Percentiles rank a stretch among this genome's conserved stretches.
Conservation (phyloP, 2,797 vertebrate species). For the Propithecus perrieri region DNA sequence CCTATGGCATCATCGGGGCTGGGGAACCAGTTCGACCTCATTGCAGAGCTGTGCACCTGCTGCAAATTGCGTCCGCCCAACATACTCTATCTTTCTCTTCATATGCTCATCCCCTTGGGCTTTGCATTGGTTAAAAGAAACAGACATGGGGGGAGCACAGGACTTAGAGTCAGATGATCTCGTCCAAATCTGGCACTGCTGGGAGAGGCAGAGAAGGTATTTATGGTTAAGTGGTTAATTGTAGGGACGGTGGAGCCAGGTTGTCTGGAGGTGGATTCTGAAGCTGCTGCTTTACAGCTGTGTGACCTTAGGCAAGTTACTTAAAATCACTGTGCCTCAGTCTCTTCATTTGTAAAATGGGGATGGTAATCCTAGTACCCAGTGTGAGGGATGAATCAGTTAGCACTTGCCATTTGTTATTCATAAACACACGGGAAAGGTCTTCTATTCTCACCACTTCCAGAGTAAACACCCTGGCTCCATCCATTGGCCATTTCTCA, state of each 20-base stretch:
- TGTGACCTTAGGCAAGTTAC: neutral
- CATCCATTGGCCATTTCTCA: neutral
- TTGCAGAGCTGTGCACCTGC: neutral
- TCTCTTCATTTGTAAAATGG: neutral
- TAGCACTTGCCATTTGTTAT: neutral
- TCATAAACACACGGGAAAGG: neutral
- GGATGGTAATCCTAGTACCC: neutral
- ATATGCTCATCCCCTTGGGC: neutral
- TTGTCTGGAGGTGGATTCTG: neutral
- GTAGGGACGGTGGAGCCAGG: neutral
- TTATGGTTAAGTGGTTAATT: neutral
- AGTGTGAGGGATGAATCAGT: neutral
- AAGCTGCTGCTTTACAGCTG: neutral
- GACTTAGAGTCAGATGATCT: neutral
- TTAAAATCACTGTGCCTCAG: neutral
- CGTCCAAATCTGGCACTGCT: neutral
- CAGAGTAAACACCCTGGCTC: neutral
- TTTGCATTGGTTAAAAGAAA: neutral
- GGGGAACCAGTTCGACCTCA: neutral
- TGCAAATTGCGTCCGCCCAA: neutral
- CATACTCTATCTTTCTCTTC: neutral
- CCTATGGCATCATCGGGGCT: neutral
- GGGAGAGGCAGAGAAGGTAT: neutral
- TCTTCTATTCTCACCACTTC: neutral
- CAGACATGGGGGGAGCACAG: neutral